phyloP scores from a whole-genome alignment of 2,113 vertebrate genomes.

The Eublepharis macularius region DNA sequence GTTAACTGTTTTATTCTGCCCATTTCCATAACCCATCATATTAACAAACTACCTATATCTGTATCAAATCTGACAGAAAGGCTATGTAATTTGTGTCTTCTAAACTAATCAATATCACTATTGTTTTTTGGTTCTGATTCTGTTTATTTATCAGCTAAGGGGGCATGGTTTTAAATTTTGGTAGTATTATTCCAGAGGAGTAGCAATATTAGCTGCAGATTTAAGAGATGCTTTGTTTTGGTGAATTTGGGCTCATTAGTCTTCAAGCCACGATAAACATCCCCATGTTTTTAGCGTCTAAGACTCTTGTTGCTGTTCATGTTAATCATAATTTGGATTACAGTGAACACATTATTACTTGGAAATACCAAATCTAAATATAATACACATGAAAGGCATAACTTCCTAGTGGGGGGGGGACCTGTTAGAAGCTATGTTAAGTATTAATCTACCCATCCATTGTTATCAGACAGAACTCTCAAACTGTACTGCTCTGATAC shows the following conservation, averaged over 20 bases:
- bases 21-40: neutral
- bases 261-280: neutral
- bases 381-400: conserved; percentile 20
- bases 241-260: no score
- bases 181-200: neutral
- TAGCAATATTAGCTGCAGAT: no score
- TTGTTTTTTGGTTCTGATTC: neutral
- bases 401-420: neutral
- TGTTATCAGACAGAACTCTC: conserved; percentile 45
- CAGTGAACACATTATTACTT: neutral
- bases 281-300: no score
- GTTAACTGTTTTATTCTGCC: neutral
- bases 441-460: conserved; percentile 34
- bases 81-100: neutral
- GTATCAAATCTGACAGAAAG: neutral
- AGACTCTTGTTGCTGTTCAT: no score
- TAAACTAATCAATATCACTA: neutral
- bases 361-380: conserved; percentile 9
- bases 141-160: neutral
- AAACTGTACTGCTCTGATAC: conserved; percentile 53
- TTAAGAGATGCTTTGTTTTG: no score
- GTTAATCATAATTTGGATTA: conserved; percentile 32
- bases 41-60: neutral
- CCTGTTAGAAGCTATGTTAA: neutral
- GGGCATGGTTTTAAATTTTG: neutral